Evolutionary conservation across 2,113 vertebrate species (phyloP), one percentile per base, ranked within the genome.

Genomic region (Thomomys bottae): DNA sequence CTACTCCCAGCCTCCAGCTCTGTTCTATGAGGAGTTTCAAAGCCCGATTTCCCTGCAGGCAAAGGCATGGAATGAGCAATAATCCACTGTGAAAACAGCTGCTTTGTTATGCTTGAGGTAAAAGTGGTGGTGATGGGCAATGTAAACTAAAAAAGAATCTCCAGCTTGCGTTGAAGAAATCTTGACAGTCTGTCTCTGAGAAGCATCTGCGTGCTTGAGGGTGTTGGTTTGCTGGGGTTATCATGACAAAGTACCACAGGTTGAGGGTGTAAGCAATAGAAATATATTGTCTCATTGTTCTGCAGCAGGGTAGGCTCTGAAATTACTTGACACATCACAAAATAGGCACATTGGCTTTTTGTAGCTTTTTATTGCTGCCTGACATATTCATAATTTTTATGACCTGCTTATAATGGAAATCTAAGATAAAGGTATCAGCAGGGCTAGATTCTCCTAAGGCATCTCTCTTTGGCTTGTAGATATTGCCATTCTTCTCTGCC

Each of bases 1-100:
- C 49, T 15, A 54, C 49, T 17, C 49, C 49, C 49, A 54, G 49
- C 49, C 49, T 54, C 49, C 49, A 54, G 49, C 49, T 54, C 49
- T 54, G 73, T 77, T 95, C 77, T 91, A 75, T 87, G 87, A 59
- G 67, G 0, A 0, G 26, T 75, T 57, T 93, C 81, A 64, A 67
- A 94, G 88, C 66, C 68, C 49, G 42, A 42, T 85, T 92, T 96
- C 91, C 93, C 93, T 89, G 63, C 32, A 72, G 92, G 75, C 84
- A 34, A 84, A 96, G 61, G 70, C 59, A 8, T 7, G 26, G 82
- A 87, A 68, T 54, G 49, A 54, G 49, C 38, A 42, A 38, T 54
- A 90, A 92, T 85, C 75, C 84, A 93, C 73, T 84, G 66, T 78
- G 67, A 73, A 78, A 93, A 90, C 87, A 95, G 90, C 64, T 92